Evolutionary conservation across 2,113 vertebrate species (phyloP).

Genomic region (Edolisoma coerulescens): DNA sequence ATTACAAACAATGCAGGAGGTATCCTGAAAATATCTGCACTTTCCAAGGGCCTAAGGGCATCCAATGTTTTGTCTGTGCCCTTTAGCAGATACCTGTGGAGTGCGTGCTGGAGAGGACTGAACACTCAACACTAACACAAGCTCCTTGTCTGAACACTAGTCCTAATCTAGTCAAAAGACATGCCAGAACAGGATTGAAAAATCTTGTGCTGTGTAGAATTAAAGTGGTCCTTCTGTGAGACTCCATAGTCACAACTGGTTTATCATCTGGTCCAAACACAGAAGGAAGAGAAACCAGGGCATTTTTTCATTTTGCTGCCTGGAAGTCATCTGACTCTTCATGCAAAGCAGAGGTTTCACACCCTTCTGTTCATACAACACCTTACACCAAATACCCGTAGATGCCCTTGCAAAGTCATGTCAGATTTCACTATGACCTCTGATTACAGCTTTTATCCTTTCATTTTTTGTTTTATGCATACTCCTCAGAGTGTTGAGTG

Average conservation of each 20-base stretch:
- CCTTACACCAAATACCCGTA: neutral
- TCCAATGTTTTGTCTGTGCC: neutral
- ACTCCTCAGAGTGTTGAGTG: neutral
- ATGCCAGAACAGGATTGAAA: neutral
- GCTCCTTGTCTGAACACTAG: neutral
- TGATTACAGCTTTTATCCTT: slow-evolving; percentile 50
- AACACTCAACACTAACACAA: neutral
- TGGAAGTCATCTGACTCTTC: slow-evolving; percentile 58
- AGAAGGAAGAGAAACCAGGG: neutral
- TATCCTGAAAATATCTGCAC: neutral
- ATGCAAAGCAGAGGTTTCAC: slow-evolving; percentile 77
- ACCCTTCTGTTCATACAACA: slow-evolving; percentile 37
- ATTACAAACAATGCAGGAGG: neutral
- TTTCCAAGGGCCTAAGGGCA: neutral
- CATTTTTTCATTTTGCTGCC: slow-evolving; percentile 50
- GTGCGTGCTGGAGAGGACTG: neutral
- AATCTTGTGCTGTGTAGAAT: neutral
- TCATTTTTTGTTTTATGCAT: slow-evolving; percentile 64
- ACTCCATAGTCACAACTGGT: neutral
- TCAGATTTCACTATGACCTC: slow-evolving; percentile 39
- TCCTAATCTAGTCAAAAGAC: neutral
- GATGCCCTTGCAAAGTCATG: slow-evolving; percentile 40
- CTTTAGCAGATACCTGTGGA: neutral
- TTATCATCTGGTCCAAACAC: neutral
- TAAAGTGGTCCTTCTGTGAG: neutral